Evolutionary conservation across 37 sponge, comb jelly and placozoan genomes (phyloP).

Genomic region (Axinella damicornis): DNA sequence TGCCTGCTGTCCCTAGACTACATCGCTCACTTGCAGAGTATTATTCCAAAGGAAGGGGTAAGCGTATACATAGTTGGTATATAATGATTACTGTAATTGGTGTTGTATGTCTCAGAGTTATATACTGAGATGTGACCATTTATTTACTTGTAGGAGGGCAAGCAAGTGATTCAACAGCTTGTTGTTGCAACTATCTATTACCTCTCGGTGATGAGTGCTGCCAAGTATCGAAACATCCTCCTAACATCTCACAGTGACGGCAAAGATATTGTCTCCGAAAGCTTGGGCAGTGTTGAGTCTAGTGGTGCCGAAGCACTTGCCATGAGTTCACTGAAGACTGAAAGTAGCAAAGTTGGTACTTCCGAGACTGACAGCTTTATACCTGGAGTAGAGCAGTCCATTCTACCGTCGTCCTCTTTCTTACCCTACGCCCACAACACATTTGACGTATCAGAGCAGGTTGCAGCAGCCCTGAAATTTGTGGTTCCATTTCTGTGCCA

Average conservation of each 20-base stretch:
- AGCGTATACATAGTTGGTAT: not conserved
- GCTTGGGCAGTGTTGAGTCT: too few relatives aligned
- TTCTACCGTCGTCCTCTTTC: not conserved
- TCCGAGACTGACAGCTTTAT: slow-evolving; percentile 4
- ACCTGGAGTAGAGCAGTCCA: slow-evolving; percentile 14
- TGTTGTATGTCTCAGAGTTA: too few relatives aligned
- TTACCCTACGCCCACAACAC: not conserved
- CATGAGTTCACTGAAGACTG: too few relatives aligned
- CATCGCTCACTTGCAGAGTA: slow-evolving; percentile 17
- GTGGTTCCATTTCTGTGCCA: slow-evolving; percentile 61
- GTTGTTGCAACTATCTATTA: slow-evolving; percentile 52
- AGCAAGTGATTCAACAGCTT: slow-evolving; percentile 24
- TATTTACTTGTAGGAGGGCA: slow-evolving; percentile 28
- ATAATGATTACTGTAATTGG: too few relatives aligned
- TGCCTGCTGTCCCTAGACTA: slow-evolving; percentile 25
- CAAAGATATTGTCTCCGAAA: not conserved
- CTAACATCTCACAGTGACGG: slow-evolving; percentile 18
- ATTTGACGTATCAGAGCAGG: slow-evolving; percentile 69
- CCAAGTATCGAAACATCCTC: slow-evolving; percentile 62
- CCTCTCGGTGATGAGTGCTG: slow-evolving; percentile 58
- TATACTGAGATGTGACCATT: too few relatives aligned
- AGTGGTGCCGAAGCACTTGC: too few relatives aligned
- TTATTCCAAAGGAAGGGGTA: slow-evolving; percentile 46
- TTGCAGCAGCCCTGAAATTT: slow-evolving; percentile 46
- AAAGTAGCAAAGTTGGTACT: not conserved